These are phyloP conservation scores for Miltochrista miniata DNA, from an alignment of 2,888 invertebrate genomes.

Conservation along the genomic window DNA sequence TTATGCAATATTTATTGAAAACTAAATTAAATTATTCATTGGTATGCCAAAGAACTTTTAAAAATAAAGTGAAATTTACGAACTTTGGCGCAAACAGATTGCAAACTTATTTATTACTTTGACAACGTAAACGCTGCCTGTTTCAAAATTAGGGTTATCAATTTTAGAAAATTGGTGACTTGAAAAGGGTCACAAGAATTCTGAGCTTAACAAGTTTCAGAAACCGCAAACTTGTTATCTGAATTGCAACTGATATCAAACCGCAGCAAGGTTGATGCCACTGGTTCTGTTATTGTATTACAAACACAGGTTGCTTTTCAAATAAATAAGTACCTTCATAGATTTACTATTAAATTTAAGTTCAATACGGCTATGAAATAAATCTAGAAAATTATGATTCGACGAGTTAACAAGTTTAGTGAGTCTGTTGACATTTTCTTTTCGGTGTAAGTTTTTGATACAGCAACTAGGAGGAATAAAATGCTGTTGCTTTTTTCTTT, in stretches of 20 bases:
- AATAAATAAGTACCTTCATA: conserved; percentile 15
- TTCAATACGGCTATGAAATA: not conserved
- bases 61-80: conserved; percentile 25
- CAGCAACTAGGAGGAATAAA: too few species aligned
- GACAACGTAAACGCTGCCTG: conserved; percentile 8
- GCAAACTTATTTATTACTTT: conserved; percentile 27
- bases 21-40: conserved; percentile 38
- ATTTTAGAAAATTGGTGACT: conserved; percentile 33
- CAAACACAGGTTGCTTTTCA: conserved; percentile 14
- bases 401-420: too few species aligned
- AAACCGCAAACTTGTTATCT: conserved; percentile 35
- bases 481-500: too few species aligned
- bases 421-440: too few species aligned
- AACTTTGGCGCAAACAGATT: conserved; percentile 20
- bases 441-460: too few species aligned
- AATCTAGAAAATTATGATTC: too few species aligned
- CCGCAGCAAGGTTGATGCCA: conserved; percentile 25
- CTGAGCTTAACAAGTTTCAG: conserved; percentile 19
- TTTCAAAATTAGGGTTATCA: conserved; percentile 27
- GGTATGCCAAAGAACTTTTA: conserved; percentile 7
- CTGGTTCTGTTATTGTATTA: conserved; percentile 16
- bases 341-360: too few species aligned
- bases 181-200: conserved; percentile 30
- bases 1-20: conserved; percentile 18
- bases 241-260: conserved; percentile 31